Evolutionary conservation across 2,888 invertebrate species (phyloP), one percentile per base, ranked within the genome.

Genomic region (Cheilosia urbana): DNA sequence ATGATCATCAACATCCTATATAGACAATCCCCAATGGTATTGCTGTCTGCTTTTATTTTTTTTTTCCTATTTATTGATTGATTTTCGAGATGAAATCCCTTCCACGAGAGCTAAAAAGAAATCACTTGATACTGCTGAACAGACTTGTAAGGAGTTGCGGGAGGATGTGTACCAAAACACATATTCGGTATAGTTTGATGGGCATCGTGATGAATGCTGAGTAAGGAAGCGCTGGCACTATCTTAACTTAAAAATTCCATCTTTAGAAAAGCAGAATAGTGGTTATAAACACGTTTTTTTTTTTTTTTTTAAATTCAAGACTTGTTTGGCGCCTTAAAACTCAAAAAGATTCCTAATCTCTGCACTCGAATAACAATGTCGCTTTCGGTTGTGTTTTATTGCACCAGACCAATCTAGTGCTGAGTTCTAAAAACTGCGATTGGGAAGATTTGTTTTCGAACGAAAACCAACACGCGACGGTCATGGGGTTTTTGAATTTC

Each of bases 101-200:
- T 24, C 13, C 30, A 30, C 11, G 17, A 69, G 13, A 42, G n/a
- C 15, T 3, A 37, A 45, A 49, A 34, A 19, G 58, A 51, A 47
- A 72, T 51, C 60, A 42, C 19, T 72, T 51, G 60, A 60, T 60
- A 27, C 60, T 49, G 21, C 37, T 71, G 69, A 68, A 57, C 47
- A 3, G 47, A 19, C 6, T 17, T 45, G 19, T 45, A 17, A 45
- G 5, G 45, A 47, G 30, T 2, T 30, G 30, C 9, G 7, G n/a
- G n/a, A 19, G 47, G 7, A 47, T 17, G 17, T 17, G 7, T 9
- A 17, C 7, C 7, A 4, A 9, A 19, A 30, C 15, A 21, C 13
- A 49, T 34, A n/a, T 13, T 30, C n/a, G 30, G n/a, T 55, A 27
- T 27, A 55, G 17, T n/a, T 58, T 1, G 19, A 57, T 57, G 34